Base-by-base conservation (phyloP, 2,888 invertebrate genomes). In the Yponomeuta sedellus region DNA sequence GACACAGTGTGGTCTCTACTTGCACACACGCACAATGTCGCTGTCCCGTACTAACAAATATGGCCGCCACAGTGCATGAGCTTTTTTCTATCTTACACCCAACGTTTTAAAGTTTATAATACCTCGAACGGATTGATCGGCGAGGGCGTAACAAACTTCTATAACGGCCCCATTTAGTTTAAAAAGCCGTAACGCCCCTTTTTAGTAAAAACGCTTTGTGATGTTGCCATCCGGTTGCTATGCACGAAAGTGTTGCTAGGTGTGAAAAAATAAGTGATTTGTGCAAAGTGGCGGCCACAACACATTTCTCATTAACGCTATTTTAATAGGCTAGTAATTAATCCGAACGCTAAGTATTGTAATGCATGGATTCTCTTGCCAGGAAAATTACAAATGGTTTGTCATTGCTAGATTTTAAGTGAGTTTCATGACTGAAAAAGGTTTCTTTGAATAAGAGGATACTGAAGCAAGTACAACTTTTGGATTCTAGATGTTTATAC, bases 1-100 rank as follows among this genome's bases (percentile, higher is more conserved):
- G 77, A 85, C 87, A 88, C 88, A 84, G 87, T 88, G 88, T 88
- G 88, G 87, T 83, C 81, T 85, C 83, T 86, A 85, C 88, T 88
- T 86, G 82, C 86, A 85, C 88, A 87, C 84, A 84, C 82, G 88
- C 89, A 88, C 87, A 83, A 77, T 82, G 19, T 81, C 81, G 89
- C 89, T 88, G 74, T 81, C 81, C 85, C 82, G 75, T 88, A 89
- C 89, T 88, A 90, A 88, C 89, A 82, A 81, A 28, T 64, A 74
- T 77, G 83, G 84, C 81, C 83, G 79, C 75, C 74, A 81, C 79
- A 77, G 81, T 83, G 86, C 81, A 79, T 78, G 20, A 59, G 59
- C 59, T 25, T 12, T 22, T 59, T 59, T 22, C n/a, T 22, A 22
- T 25, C 10, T 59, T 59, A 59, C 6, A 12, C 0, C 12, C 22